Conservation (phyloP, 2,888 invertebrate genomes). For the Drosophila falleni region DNA sequence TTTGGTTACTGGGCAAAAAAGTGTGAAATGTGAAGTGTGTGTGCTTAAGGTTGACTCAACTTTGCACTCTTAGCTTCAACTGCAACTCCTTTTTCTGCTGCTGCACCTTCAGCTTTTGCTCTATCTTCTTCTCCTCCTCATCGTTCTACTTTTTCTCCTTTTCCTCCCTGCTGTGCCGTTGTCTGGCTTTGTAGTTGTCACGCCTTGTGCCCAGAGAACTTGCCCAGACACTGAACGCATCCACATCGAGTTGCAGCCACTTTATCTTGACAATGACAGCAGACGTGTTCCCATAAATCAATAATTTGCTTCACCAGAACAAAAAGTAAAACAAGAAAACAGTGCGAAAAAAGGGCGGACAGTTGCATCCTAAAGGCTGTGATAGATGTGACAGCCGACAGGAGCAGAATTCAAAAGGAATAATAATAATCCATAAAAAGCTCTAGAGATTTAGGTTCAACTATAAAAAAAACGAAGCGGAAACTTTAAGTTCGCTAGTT, state of each 20-base stretch:
- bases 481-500: conserved; percentile 2
- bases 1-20: conserved; percentile 9
- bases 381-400: conserved; percentile 20
- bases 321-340: not conserved
- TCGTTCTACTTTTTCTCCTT: not conserved
- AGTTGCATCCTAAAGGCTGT: conserved; percentile 24
- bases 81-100: not conserved
- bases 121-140: not conserved
- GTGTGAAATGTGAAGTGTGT: conserved; percentile 29
- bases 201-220: conserved; percentile 48
- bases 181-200: conserved; percentile 54
- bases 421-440: conserved; percentile 13
- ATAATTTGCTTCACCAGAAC: conserved; percentile 49
- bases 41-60: conserved; percentile 74
- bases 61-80: conserved; percentile 53
- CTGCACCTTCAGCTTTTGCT: not conserved
- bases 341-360: conserved; percentile 32
- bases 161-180: conserved; percentile 9
- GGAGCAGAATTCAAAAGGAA: conserved; percentile 6
- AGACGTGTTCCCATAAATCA: conserved; percentile 67
- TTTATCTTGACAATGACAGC: conserved; percentile 58
- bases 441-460: not conserved
- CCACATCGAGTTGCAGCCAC: conserved; percentile 20
- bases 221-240: conserved; percentile 9
- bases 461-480: not conserved